Base-by-base conservation (phyloP, 2,888 invertebrate genomes). In the Drosophila vallismaia region DNA sequence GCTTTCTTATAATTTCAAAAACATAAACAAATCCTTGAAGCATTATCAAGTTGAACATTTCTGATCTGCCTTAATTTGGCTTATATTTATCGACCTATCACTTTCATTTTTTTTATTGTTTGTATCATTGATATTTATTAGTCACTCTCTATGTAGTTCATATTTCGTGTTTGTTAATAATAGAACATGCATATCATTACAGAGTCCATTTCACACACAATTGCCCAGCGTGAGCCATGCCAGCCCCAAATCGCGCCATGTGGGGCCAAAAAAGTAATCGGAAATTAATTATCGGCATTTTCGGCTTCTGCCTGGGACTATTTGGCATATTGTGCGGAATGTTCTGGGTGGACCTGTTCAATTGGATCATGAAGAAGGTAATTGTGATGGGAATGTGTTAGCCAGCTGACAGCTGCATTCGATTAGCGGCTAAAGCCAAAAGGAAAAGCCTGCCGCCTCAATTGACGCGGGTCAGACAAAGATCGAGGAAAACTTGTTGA, bases 301-400 rank as follows among this genome's bases (percentile, higher is more conserved):
- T 88, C 36, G 91, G 91, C 24, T 82, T 90, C 53, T 74, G 86
- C 53, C 75, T 91, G 42, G 88, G 86, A 9, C 62, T 90, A 9
- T 81, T 88, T 48, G 91, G 91, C 60, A 82, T 91, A 33, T 57
- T 91, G 44, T 88, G 76, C 50, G 91, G 90, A 46, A 89, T 92
- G 78, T 92, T 91, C 80, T 92, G 92, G 92, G 89, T 89, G 62
- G 88, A 91, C 53, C 81, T 92, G 60, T 91, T 92, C 77, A 81
- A 89, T 69, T 76, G 74, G 60, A 90, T 92, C 71, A 81, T 92
- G 74, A 88, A 89, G 46, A 91, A 90, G 90, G 92, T 92, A 86
- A 86, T 57, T 55, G 19, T 0, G 24, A 44, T 19, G 44, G 3
- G 9, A 24, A 52, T 53, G 42, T 71, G 66, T 52, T 42, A 7